Conservation (phyloP, 2,797 vertebrate genomes). For the Gadopsis bispinosus region DNA sequence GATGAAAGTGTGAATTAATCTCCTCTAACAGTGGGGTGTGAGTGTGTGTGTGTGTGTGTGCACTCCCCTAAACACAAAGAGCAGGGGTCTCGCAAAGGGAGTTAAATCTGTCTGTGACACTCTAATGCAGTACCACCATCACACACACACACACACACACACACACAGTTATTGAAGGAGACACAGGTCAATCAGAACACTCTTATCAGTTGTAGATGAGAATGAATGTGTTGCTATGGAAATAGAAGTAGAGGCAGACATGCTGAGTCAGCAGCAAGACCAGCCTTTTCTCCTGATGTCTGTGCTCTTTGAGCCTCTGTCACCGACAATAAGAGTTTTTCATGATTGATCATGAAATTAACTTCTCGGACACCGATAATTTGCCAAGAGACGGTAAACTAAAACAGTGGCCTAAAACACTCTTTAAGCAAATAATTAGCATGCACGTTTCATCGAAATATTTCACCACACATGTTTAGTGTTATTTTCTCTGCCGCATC, state of each 20-base stretch:
- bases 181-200: slow-evolving; percentile 56
- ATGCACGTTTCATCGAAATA: too few species aligned
- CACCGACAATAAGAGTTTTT: not conserved
- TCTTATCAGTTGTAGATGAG: slow-evolving; percentile 56
- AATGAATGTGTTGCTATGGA: slow-evolving; percentile 77
- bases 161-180: slow-evolving; percentile 35
- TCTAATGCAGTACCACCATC: slow-evolving; percentile 26
- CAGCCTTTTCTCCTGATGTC: slow-evolving; percentile 39
- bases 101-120: slow-evolving; percentile 58
- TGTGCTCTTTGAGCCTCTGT: slow-evolving; percentile 46
- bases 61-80: slow-evolving; percentile 13
- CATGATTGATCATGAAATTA: not conserved
- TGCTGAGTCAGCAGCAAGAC: slow-evolving; percentile 73
- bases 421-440: not conserved
- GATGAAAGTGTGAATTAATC: slow-evolving; percentile 85
- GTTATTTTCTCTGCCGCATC: not conserved
- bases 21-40: slow-evolving; percentile 57
- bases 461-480: not conserved
- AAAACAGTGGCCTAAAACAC: not conserved
- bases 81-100: slow-evolving; percentile 36
- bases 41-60: slow-evolving; percentile 28
- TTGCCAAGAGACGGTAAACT: not conserved
- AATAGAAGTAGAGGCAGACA: slow-evolving; percentile 54
- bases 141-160: slow-evolving; percentile 42
- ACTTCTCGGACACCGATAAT: not conserved